Base-by-base conservation (phyloP, 2,797 vertebrate species). In the Halcyon chelicuti region DNA sequence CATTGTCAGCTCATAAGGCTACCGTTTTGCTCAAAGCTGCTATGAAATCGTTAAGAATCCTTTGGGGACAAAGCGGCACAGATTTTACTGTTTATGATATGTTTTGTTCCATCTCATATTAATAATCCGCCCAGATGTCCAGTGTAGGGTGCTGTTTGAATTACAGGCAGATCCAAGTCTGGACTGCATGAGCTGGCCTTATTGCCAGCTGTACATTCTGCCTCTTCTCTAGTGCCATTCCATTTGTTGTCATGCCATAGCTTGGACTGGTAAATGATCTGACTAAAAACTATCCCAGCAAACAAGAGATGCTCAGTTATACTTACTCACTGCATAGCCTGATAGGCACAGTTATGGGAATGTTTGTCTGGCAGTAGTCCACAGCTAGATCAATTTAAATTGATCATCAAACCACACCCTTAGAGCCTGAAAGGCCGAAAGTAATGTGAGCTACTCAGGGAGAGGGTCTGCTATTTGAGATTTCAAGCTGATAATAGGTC, bases 111-210 rank as follows among this genome's bases (percentile, higher is more conserved):
- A 33, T 94, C 55, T 86, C 66, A 14, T 62, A 29, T 66, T 66
- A 87, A 70, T 90, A 93, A 95, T 84, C 90, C 39, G 61, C n/a
- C 63, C 86, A 90, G 80, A 94, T 96, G 83, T 66, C 92, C 92
- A 5, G 25, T 33, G 37, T 70, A 82, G 63, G 46, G 47, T 86
- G 55, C 80, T 90, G 33, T 76, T 94, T 92, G 76, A 95, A 81
- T 47, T 90, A 84, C 37, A 49, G 58, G 60, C 51, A 82, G 70
- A 87, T 94, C 73, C 83, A 84, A 63, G 51, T 73, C 83, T 85
- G 88, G 76, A n/a, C 76, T 92, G 79, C 47, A 12, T 63, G 60
- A 66, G 47, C 58, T 78, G 49, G 39, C 67, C 39, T 81, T 62
- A 31, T 9, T 92, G 58, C 76, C 83, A 84, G 54, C 49, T 90